phyloP scores from a whole-genome alignment of 1,140 invertebrate species.

The Lordiphosa collinella region DNA sequence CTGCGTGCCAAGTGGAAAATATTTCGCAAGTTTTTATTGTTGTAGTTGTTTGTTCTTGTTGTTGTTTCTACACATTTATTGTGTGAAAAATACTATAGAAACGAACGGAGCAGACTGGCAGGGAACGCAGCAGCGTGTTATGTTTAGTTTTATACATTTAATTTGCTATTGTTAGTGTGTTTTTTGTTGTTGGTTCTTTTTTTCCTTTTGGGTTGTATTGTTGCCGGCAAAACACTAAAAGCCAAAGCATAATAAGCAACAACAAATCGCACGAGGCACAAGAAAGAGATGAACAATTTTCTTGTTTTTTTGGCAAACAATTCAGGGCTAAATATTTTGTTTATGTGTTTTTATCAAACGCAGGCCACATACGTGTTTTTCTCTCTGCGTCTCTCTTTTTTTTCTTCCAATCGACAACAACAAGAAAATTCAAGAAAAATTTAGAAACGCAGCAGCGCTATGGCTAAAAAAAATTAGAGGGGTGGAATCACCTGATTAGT shows the following conservation, averaged over 20 bases:
- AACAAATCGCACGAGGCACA: constrained; percentile 20
- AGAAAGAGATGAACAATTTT: constrained; percentile 44
- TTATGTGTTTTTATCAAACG: constrained; percentile 59
- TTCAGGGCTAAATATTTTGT: constrained; percentile 77
- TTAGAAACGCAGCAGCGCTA: too few species aligned
- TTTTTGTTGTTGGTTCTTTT: constrained; percentile 3
- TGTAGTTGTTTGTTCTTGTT: constrained; percentile 11
- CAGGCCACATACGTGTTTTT: constrained; percentile 9
- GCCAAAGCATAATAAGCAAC: constrained; percentile 46
- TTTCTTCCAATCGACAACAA: neutral
- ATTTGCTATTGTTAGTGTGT: constrained; percentile 48
- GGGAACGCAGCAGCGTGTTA: constrained; percentile 44
- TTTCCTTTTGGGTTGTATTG: constrained; percentile 7
- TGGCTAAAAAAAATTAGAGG: too few species aligned
- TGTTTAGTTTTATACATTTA: constrained; percentile 69
- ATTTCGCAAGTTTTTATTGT: constrained; percentile 69
- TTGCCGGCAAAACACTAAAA: constrained; percentile 65
- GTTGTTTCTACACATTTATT: constrained; percentile 60
- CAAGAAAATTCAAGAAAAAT: constrained; percentile 1
- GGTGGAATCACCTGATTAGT: too few species aligned
- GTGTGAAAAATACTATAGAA: constrained; percentile 62
- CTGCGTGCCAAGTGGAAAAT: constrained; percentile 77
- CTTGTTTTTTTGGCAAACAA: constrained; percentile 68
- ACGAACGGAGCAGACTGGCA: constrained; percentile 26
- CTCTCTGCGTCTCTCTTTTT: too few species aligned